A percentile compares a stretch with the other conserved stretches of the same genome.
Evolutionary conservation across 2,888 invertebrate genomes (phyloP).

Genomic region (Melanchra persicariae): DNA sequence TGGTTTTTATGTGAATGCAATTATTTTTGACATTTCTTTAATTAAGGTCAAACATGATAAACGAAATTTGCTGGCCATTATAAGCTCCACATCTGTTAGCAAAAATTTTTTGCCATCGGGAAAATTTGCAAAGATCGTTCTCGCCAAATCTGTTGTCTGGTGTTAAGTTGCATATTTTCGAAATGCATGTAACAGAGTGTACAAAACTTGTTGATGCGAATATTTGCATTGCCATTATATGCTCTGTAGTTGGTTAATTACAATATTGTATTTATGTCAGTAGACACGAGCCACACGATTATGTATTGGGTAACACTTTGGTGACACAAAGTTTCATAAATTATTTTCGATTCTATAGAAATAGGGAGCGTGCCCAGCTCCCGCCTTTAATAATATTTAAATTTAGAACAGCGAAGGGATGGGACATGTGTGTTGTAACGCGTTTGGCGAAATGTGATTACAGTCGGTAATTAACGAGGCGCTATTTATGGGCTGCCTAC

Average conservation of each 20-base stretch:
- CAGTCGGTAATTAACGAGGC: conserved; percentile 88
- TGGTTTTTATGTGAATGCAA: conserved; percentile 52
- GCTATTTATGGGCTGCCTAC: conserved; percentile 83
- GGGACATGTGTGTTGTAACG: conserved; percentile 90
- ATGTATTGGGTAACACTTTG: conserved; percentile 51
- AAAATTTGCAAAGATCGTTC: background rate
- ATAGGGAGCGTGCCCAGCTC: conserved; percentile 86
- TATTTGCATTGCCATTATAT: conserved; percentile 47
- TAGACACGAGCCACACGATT: conserved; percentile 44
- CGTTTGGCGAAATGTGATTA: conserved; percentile 91
- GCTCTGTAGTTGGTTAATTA: conserved; percentile 45
- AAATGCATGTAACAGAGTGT: conserved; percentile 11
- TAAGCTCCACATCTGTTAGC: background rate
- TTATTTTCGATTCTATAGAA: conserved; percentile 86
- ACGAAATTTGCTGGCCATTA: background rate
- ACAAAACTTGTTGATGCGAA: conserved; percentile 30
- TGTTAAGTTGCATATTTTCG: conserved; percentile 21
- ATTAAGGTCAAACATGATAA: conserved; percentile 12
- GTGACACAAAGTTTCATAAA: conserved; percentile 82
- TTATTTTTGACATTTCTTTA: conserved; percentile 11
- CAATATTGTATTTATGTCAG: conserved; percentile 44
- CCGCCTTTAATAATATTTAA: conserved; percentile 88
- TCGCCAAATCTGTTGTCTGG: background rate
- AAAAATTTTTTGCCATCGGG: background rate
- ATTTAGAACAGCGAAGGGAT: conserved; percentile 90